phyloP scores from a whole-genome alignment of 2,797 vertebrate species.

The Dallia pectoralis region DNA sequence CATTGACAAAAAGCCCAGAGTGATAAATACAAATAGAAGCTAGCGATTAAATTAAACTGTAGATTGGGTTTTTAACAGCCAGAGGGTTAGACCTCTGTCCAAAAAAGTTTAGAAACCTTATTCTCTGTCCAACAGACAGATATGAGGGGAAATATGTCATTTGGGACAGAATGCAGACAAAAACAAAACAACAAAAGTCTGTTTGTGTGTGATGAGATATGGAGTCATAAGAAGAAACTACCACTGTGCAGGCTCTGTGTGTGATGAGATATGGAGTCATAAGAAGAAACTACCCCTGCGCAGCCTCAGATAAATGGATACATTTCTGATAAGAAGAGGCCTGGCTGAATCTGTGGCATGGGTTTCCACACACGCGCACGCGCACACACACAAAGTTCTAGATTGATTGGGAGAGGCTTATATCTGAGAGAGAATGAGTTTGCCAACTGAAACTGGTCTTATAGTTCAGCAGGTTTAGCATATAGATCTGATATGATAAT shows the following conservation, averaged over 20 bases:
- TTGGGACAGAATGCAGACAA: slow-evolving; percentile 11
- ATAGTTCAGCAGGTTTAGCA: slow-evolving; percentile 17
- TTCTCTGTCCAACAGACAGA: too few relatives aligned
- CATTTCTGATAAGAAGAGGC: slow-evolving; percentile 58
- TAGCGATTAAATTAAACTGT: slow-evolving; percentile 11
- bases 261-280: slow-evolving; percentile 36
- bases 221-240: slow-evolving; percentile 30
- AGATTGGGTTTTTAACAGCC: too few relatives aligned
- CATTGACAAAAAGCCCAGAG: neutral
- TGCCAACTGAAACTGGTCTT: slow-evolving; percentile 24
- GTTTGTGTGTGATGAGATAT: slow-evolving; percentile 25
- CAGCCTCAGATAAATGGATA: slow-evolving; percentile 46
- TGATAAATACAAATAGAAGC: slow-evolving; percentile 11
- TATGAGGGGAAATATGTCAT: too few relatives aligned
- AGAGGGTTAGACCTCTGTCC: too few relatives aligned
- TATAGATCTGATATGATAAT: slow-evolving; percentile 15
- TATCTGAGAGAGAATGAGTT: slow-evolving; percentile 22
- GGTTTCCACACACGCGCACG: neutral
- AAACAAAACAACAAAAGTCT: neutral
- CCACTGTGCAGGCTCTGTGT: slow-evolving; percentile 14
- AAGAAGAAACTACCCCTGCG: slow-evolving; percentile 26
- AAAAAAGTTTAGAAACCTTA: too few relatives aligned
- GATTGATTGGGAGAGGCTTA: neutral
- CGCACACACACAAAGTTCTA: neutral
- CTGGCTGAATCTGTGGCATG: slow-evolving; percentile 21